Conservation (phyloP, 2,113 vertebrate genomes). For the Neolamprologus variostigma region DNA sequence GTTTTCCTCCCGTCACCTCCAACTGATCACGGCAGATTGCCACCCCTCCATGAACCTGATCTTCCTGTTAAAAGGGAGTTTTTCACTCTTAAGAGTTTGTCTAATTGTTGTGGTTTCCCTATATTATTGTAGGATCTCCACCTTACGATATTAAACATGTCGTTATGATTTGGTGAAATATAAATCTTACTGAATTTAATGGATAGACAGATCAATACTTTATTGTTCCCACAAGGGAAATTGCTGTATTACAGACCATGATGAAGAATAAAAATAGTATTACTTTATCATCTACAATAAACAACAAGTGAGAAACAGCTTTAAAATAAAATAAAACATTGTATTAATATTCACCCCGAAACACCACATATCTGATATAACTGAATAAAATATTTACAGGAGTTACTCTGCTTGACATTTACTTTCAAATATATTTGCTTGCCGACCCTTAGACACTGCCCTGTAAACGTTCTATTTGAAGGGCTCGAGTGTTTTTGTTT, state of each 20-base stretch:
- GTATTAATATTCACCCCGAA: not conserved
- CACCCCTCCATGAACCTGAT: rapidly evolving
- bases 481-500: not conserved
- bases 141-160: not conserved
- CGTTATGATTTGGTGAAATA: not conserved
- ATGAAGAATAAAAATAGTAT: not conserved
- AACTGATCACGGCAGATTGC: not conserved
- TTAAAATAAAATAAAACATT: not conserved
- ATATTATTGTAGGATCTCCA: not conserved
- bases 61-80: not conserved
- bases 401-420: not conserved
- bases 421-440: not conserved
- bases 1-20: not conserved
- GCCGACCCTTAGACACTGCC: not conserved
- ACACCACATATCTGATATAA: not conserved
- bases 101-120: rapidly evolving
- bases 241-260: not conserved
- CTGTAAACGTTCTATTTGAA: not conserved
- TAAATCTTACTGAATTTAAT: not conserved
- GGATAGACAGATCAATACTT: not conserved
- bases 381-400: not conserved
- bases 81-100: not conserved
- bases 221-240: not conserved
- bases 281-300: rapidly evolving
- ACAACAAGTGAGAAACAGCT: not conserved